Percentiles rank a stretch among this genome's conserved stretches.
Evolutionary conservation across 2,113 vertebrate species (phyloP).

Genomic region (Paramormyrops kingsleyae): DNA sequence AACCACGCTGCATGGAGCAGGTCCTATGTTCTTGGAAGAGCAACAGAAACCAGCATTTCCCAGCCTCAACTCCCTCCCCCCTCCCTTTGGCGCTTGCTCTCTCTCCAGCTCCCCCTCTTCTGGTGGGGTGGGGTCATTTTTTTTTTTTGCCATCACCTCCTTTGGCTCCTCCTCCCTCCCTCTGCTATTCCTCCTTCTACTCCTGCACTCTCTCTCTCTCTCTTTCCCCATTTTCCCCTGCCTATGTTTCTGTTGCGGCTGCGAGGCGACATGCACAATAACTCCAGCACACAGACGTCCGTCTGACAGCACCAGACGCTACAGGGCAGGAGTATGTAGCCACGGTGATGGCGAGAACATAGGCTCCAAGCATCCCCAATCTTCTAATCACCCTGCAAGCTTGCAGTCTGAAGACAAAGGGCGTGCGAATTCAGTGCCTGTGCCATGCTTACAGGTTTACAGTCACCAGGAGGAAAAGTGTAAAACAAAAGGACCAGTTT

Average conservation of each 20-base stretch:
- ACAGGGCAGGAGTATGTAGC: not conserved
- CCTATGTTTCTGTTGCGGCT: not conserved
- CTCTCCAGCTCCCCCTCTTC: not conserved
- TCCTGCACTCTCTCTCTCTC: constrained; percentile 15
- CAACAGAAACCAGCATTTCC: constrained; percentile 17
- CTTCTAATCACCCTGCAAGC: not conserved
- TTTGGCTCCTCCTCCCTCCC: constrained; percentile 5
- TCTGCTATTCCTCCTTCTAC: not conserved
- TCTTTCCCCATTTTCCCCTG: not conserved
- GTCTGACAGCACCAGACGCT: not conserved
- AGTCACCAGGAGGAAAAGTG: not conserved
- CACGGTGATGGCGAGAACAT: not conserved
- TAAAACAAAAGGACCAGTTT: not conserved
- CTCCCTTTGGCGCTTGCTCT: not conserved
- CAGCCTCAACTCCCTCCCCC: not conserved
- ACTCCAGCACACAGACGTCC: not conserved
- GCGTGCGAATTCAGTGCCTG: not conserved
- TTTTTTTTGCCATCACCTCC: constrained; percentile 19
- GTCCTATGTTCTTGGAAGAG: constrained; percentile 10
- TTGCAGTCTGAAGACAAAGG: not conserved
- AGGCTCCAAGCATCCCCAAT: not conserved
- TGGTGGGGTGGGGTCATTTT: constrained; percentile 1
- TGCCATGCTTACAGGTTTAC: not conserved
- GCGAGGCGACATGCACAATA: not conserved
- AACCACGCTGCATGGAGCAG: not conserved